Base-by-base conservation (phyloP, 1,140 invertebrate species). In the Drosophila ohnishii region DNA sequence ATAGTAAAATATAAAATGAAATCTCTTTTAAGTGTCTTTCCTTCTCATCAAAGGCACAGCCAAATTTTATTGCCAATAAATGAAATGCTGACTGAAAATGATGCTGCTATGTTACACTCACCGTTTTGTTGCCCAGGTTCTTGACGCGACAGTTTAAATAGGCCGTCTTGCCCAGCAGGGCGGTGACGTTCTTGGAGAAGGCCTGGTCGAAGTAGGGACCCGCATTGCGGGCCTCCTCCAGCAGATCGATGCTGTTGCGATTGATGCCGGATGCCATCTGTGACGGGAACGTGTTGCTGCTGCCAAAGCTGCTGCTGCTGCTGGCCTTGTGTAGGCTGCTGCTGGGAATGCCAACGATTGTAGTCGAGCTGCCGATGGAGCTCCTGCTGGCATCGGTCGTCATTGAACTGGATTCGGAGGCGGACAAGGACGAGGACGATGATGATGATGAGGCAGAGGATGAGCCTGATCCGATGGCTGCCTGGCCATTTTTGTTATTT, bases 101-200 rank as follows among this genome's bases (percentile, higher is more conserved):
- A 11, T 11, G 3, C 39, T 19, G 11, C 9, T 9, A 10, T 19
- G 11, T 6, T 9, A 10, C 5, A 94, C 95, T 95, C 92, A 97
- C 96, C 92, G 96, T 97, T 93, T 96, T 96, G 92, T 97, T 97
- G 60, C 95, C 96, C 70, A 97, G 93, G 92, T 97, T 97, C 92
- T 96, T 96, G 40, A 97, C 95, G 65, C 95, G 93, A 90, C 96
- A 97, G 83, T 95, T 96, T 75, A 97, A 93, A 80, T 96, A 96
- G 16, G 96, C 96, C 22, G 96, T 97, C 88, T 97, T 96, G 59
- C 96, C 96, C 37, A 97, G 92, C 22, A 97, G 92, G 0, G 96
- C 96, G 13, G 96, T 97, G 57, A 97, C 95, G 67, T 92, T 92
- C 73, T 91, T 92, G 35, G 90, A 91, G 32, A 89, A 83, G 30